Evolutionary conservation across 2,888 invertebrate genomes (phyloP).

Genomic region (Cyrtodaria siliqua): DNA sequence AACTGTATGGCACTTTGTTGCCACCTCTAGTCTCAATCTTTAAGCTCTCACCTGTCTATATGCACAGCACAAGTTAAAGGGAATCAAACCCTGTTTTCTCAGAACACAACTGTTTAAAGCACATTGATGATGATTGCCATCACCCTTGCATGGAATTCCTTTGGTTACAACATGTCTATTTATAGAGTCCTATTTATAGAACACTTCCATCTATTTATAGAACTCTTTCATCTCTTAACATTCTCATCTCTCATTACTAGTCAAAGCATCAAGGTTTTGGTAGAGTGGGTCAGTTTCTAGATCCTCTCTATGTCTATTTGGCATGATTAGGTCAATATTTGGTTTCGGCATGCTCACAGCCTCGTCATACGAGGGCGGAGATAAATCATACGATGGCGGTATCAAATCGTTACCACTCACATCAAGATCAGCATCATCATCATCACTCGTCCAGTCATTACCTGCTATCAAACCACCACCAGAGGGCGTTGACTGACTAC

Average conservation of each 20-base stretch:
- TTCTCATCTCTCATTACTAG: not conserved
- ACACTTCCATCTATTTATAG: too few relatives aligned
- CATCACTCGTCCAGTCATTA: constrained; percentile 22
- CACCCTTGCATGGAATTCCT: too few relatives aligned
- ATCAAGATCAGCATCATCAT: constrained; percentile 54
- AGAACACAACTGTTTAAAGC: too few relatives aligned
- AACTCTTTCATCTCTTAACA: too few relatives aligned
- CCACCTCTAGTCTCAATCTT: too few relatives aligned
- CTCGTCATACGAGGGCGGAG: constrained; percentile 72
- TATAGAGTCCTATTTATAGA: too few relatives aligned
- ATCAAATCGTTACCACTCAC: constrained; percentile 62
- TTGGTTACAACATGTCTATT: too few relatives aligned
- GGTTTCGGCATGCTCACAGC: constrained; percentile 71
- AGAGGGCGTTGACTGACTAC: not conserved
- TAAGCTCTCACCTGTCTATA: too few relatives aligned
- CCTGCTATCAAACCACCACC: constrained; percentile 9
- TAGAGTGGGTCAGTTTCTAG: constrained; percentile 50
- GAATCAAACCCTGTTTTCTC: too few relatives aligned
- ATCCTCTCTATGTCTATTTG: constrained; percentile 1
- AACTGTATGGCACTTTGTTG: too few relatives aligned
- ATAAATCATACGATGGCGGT: constrained; percentile 63
- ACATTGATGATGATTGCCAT: too few relatives aligned
- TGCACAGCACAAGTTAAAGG: too few relatives aligned
- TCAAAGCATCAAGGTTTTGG: constrained; percentile 43
- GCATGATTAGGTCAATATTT: constrained; percentile 6